These are phyloP conservation scores for Ophioninae sp. DNA, from an alignment of 2,888 invertebrate species.

Conservation along the genomic window DNA sequence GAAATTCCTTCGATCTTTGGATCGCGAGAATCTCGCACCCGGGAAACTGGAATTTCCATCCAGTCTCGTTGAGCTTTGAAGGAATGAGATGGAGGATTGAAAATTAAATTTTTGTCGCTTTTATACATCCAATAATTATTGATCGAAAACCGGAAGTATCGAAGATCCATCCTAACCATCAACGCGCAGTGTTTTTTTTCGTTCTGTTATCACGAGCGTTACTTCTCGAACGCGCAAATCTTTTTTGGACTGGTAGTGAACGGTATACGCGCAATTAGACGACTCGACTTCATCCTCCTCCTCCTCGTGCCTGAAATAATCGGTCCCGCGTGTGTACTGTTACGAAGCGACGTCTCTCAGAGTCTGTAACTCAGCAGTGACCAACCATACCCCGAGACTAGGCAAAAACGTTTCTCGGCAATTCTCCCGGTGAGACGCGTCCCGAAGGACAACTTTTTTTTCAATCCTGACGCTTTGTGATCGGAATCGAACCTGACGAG, in stretches of 20 bases:
- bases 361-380: conserved; percentile 39
- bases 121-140: neutral
- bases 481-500: neutral
- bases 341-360: conserved; percentile 63
- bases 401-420: conserved; percentile 13
- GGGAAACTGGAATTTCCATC: neutral
- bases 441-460: conserved; percentile 9
- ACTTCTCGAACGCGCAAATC: conserved; percentile 40
- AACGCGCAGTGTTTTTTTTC: neutral
- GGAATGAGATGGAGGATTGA: neutral
- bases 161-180: neutral
- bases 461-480: neutral
- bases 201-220: conserved; percentile 20
- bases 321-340: conserved; percentile 70
- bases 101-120: neutral
- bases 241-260: conserved; percentile 57
- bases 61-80: no score
- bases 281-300: conserved; percentile 59
- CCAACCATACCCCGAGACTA: neutral
- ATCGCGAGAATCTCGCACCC: conserved; percentile 24
- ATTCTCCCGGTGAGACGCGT: neutral
- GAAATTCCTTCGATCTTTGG: conserved; percentile 40
- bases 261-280: conserved; percentile 69
- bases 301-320: conserved; percentile 75
- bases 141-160: neutral